Conservation (phyloP, 1,140 invertebrate species). For the Trichogramma pretiosum region DNA sequence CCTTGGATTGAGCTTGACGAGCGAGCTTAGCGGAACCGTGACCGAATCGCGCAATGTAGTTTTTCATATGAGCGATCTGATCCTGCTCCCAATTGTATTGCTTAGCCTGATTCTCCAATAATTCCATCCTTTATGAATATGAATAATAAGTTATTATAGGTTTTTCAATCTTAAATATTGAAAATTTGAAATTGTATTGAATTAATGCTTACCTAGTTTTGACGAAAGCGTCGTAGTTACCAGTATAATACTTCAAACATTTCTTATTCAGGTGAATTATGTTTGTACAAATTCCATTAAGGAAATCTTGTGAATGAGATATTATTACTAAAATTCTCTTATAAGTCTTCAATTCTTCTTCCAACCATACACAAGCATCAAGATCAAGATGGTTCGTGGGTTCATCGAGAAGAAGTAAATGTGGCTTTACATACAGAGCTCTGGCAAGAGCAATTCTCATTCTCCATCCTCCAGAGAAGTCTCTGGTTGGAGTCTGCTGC, state of each 20-base stretch:
- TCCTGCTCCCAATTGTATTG: constrained; percentile 99
- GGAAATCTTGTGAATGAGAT: constrained; percentile 99
- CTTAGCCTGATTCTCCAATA: constrained; percentile 97
- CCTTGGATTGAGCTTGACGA: constrained; percentile 96
- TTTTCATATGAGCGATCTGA: constrained; percentile 99
- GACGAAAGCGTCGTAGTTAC: constrained; percentile 95
- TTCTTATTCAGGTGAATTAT: constrained; percentile 94
- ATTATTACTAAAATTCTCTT: constrained; percentile 97
- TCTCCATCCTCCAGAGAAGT: constrained; percentile 97
- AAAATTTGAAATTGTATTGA: background rate
- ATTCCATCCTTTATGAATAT: constrained; percentile 73
- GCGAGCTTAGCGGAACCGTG: constrained; percentile 98
- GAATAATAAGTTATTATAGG: constrained; percentile 13
- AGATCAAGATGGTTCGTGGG: constrained; percentile 98
- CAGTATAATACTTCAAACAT: constrained; percentile 87
- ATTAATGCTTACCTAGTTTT: constrained; percentile 33
- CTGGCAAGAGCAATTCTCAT: constrained; percentile 99
- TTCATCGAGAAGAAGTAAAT: constrained; percentile 89
- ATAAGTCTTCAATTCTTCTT: constrained; percentile 93
- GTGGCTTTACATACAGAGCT: constrained; percentile 84
- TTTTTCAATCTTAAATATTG: background rate
- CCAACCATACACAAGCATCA: constrained; percentile 99
- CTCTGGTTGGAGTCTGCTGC: constrained; percentile 86
- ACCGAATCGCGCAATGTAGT: constrained; percentile 98
- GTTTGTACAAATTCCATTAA: constrained; percentile 98